Evolutionary conservation across 1,140 invertebrate genomes (phyloP), one percentile per base, ranked within the genome.

Genomic region (Trigoniulus corallinus): DNA sequence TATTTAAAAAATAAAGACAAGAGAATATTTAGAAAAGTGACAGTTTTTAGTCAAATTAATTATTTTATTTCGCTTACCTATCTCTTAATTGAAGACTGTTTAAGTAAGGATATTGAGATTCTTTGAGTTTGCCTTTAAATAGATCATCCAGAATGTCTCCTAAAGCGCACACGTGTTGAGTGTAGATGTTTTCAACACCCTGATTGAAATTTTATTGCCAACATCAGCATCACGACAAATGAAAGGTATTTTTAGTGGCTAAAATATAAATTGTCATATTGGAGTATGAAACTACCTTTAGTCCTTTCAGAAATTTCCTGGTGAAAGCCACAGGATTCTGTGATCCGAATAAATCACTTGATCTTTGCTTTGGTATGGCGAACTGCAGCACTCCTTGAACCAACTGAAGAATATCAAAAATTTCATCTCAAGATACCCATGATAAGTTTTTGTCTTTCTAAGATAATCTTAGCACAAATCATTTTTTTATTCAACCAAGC

Each of bases 101-200:
- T 26, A 92, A 69, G 57, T 80, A 84, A 0, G 91, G 91, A 69
- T 83, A 96, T 0, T 74, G 64, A 40, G 79, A 78, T 56, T 88
- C 84, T 54, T 80, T 80, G 18, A 96, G 71, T 63, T 81, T 82
- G 2, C 88, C 88, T 64, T 85, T 91, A 3, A 89, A 76, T 3
- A 94, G 68, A 64, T 94, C 88, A 63, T 94, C 89, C 0, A 96
- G 58, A 0, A 81, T 82, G 62, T 88, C 82, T 59, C 81, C 80
- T 1, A 98, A 61, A 12, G 92, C 64, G 0, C 92, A 91, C 15
- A 78, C 82, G 66, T 97, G 92, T 63, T 97, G 92, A 0, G 92
- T 95, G 62, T 93, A 97, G 54, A 97, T 88, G 69, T 97, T 98
- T 64, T 97, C 93, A 2, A 97, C 88, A 2, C 91, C 92, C 69